These are phyloP conservation scores for Puffinus mauretanicus DNA, from an alignment of 2,113 vertebrate species.

Conservation along the genomic window DNA sequence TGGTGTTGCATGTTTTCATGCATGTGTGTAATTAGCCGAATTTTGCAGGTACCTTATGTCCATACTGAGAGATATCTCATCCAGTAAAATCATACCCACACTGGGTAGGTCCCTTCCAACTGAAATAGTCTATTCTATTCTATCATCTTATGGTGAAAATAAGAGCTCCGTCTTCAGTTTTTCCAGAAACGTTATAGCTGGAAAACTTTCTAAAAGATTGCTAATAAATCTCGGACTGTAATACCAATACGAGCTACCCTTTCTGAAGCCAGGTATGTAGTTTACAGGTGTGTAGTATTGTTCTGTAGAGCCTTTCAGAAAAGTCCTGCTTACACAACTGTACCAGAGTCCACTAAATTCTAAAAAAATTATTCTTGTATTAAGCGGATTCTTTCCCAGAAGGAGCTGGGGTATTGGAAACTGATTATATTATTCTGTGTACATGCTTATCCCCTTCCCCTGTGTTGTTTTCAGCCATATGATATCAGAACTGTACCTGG, in stretches of 20 bases:
- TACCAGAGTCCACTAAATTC: neutral
- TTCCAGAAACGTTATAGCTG: neutral
- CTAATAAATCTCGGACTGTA: neutral
- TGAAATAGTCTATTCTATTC: neutral
- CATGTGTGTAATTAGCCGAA: fast-evolving
- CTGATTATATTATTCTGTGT: neutral
- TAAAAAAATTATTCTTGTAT: neutral
- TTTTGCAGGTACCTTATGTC: neutral
- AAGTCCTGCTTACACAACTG: neutral
- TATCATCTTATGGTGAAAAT: neutral
- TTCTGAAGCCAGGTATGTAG: neutral
- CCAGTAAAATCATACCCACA: neutral
- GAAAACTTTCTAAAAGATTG: neutral
- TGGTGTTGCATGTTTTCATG: neutral
- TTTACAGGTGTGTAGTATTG: neutral
- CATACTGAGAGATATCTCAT: neutral
- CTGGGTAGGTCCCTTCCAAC: neutral
- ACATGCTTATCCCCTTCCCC: neutral
- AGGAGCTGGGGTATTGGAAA: neutral
- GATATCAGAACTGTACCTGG: neutral
- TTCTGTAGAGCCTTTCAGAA: neutral
- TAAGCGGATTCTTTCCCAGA: neutral
- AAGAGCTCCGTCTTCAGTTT: neutral
- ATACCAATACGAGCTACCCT: neutral
- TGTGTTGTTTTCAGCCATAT: neutral